Evolutionary conservation across 2,797 vertebrate species (phyloP).

Genomic region (Coracias cyanogaster): DNA sequence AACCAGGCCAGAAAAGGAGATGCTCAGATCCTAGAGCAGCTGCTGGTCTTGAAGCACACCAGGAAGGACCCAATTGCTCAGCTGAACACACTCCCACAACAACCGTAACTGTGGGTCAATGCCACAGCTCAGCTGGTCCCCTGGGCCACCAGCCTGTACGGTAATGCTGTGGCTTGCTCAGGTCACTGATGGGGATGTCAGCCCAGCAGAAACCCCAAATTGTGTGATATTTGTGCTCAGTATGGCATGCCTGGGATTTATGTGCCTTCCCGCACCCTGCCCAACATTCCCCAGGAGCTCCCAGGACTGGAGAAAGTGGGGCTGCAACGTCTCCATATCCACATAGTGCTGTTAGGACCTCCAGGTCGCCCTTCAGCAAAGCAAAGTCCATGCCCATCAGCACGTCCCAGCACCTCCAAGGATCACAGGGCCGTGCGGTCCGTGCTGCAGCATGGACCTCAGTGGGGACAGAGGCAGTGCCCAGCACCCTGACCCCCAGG

Average conservation of each 20-base stretch:
- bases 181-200: background rate
- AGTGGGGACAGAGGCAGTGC: background rate
- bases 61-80: background rate
- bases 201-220: background rate
- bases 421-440: rapidly evolving
- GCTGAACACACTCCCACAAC: background rate
- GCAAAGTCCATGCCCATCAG: background rate
- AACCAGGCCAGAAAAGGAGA: background rate
- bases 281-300: background rate
- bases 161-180: background rate
- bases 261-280: background rate
- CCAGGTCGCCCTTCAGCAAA: background rate
- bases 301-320: background rate
- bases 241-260: background rate
- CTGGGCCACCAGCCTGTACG: background rate
- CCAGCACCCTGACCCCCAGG: background rate
- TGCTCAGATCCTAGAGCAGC: background rate
- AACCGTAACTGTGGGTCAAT: rapidly evolving
- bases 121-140: background rate
- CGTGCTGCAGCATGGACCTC: rapidly evolving
- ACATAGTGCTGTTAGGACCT: background rate
- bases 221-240: background rate
- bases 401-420: background rate
- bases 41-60: background rate
- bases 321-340: background rate